Percentiles rank a stretch among this genome's conserved stretches.
Evolutionary conservation across 2,113 vertebrate species (phyloP).

Genomic region (Albula glossodonta): DNA sequence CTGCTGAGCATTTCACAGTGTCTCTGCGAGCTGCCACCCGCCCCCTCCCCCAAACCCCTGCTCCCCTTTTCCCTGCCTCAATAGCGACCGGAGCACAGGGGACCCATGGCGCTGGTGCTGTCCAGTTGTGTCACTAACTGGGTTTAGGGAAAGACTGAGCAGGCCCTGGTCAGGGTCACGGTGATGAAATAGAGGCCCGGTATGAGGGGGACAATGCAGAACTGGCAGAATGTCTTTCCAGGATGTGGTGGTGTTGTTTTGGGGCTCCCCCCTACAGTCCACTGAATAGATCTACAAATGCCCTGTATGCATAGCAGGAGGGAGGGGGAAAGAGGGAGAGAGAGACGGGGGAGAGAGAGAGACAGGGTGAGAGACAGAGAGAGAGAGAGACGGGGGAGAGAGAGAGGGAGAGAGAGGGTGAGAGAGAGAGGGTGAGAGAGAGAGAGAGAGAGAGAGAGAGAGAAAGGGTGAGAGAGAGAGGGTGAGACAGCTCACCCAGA

Average conservation of each 20-base stretch:
- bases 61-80: slow-evolving; percentile 57
- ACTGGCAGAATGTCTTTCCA: slow-evolving; percentile 65
- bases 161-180: slow-evolving; percentile 61
- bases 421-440: too few relatives aligned
- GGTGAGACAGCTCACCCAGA: slow-evolving; percentile 64
- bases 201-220: slow-evolving; percentile 76
- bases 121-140: slow-evolving; percentile 64
- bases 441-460: too few relatives aligned
- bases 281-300: slow-evolving; percentile 95
- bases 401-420: too few relatives aligned
- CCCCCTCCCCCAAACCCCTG: slow-evolving; percentile 27
- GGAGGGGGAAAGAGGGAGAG: slow-evolving; percentile 50
- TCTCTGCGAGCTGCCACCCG: slow-evolving; percentile 45
- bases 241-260: slow-evolving; percentile 77
- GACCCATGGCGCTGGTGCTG: slow-evolving; percentile 63
- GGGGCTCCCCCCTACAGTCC: slow-evolving; percentile 60
- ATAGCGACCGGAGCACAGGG: slow-evolving; percentile 60
- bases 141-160: slow-evolving; percentile 67
- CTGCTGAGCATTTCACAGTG: slow-evolving; percentile 64
- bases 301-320: slow-evolving; percentile 82
- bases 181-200: slow-evolving; percentile 73
- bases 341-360: slow-evolving; percentile 61
- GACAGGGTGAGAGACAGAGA: too few relatives aligned
- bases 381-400: too few relatives aligned
- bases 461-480: slow-evolving; percentile 44